Percentiles rank a stretch among this genome's conserved stretches.
Conservation (phyloP, 2,797 vertebrate genomes). For the Eospalax fontanierii region DNA sequence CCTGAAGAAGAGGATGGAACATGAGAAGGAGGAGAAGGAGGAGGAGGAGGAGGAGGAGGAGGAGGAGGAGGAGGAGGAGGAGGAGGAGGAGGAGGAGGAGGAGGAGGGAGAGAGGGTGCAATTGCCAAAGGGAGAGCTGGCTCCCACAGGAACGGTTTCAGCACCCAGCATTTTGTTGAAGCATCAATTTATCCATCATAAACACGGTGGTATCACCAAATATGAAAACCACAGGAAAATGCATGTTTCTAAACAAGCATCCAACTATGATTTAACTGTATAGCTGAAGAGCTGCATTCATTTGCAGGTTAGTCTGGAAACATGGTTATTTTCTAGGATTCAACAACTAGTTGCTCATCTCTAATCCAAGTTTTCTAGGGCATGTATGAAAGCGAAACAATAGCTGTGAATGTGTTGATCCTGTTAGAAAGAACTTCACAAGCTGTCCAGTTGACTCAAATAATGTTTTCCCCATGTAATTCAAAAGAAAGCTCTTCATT, state of each 20-base stretch:
- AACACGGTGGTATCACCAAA: neutral
- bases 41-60: too few relatives aligned
- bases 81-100: too few relatives aligned
- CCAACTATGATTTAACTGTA: neutral
- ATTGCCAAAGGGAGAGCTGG: neutral
- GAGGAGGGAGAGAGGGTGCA: neutral
- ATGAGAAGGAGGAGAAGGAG: accelerated
- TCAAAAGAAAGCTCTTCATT: conserved; percentile 40
- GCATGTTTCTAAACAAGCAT: neutral
- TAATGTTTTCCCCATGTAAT: neutral
- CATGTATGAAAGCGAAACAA: neutral
- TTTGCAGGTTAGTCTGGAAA: neutral
- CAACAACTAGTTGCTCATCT: neutral
- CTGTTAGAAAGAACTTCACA: neutral
- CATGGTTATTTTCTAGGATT: neutral
- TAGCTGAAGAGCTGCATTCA: neutral
- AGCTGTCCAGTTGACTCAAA: neutral
- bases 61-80: neutral
- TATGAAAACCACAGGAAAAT: neutral
- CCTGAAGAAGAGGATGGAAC: neutral
- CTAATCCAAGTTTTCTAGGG: neutral
- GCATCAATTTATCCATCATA: neutral
- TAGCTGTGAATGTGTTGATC: neutral
- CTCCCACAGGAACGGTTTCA: neutral
- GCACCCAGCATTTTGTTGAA: neutral